These are phyloP conservation scores for Leptinotarsa lineolata DNA, from an alignment of 1,140 invertebrate genomes.

Conservation along the genomic window DNA sequence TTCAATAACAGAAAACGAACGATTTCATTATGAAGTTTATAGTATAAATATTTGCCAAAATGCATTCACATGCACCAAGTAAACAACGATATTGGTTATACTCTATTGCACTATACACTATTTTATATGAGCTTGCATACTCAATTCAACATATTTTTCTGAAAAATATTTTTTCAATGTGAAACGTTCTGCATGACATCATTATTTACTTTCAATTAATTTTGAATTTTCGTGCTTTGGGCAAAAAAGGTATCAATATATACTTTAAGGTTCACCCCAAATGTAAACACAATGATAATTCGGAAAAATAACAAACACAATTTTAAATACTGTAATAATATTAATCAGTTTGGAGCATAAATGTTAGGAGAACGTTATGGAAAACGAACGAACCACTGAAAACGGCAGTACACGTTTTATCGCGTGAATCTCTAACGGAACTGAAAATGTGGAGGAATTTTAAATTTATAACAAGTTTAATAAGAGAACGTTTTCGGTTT, in stretches of 20 bases:
- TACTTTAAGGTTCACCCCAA: no score
- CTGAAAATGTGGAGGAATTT: background rate
- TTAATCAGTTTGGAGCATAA: no score
- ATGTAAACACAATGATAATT: no score
- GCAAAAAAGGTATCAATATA: no score
- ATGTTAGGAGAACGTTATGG: no score
- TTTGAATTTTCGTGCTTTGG: no score
- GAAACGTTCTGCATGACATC: background rate
- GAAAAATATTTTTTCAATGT: background rate
- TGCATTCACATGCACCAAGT: background rate
- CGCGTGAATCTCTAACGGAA: background rate
- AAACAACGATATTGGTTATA: conserved; percentile 2
- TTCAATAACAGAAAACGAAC: background rate
- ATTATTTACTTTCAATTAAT: conserved; percentile 2
- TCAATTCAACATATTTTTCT: background rate
- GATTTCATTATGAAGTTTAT: background rate
- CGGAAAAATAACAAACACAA: no score
- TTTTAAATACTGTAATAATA: no score
- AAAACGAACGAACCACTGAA: no score
- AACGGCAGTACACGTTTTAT: no score
- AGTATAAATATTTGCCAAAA: conserved; percentile 1
- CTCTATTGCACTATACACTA: background rate
- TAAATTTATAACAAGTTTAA: background rate
- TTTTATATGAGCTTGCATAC: background rate
- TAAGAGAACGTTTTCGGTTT: background rate